Evolutionary conservation across 2,113 vertebrate species (phyloP).

Genomic region (Hyaena hyaena): DNA sequence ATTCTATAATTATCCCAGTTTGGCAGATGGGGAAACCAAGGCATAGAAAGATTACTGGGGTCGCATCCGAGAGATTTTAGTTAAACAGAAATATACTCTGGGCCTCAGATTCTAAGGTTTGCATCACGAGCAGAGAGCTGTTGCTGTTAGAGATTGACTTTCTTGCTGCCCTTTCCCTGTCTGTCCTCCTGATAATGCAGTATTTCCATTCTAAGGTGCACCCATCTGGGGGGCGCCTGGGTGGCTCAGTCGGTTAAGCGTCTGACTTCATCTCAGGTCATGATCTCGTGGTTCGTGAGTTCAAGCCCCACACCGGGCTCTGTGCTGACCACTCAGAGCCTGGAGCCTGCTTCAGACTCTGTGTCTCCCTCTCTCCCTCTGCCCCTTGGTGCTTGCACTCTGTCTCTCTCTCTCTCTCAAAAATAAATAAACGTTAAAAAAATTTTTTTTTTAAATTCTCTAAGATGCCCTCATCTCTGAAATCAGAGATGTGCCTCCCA

Average conservation of each 20-base stretch:
- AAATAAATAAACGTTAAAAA: too few relatives aligned
- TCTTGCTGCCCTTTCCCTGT: not conserved
- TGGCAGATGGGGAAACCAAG: constrained; percentile 36
- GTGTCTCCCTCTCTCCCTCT: too few relatives aligned
- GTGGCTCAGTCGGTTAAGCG: too few relatives aligned
- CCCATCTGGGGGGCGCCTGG: too few relatives aligned
- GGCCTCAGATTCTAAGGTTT: not conserved
- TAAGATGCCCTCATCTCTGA: not conserved
- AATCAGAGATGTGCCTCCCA: not conserved
- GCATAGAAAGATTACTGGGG: not conserved
- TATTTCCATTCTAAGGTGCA: not conserved
- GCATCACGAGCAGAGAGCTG: not conserved
- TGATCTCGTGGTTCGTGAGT: too few relatives aligned
- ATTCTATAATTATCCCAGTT: not conserved
- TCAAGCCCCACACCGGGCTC: too few relatives aligned
- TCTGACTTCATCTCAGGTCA: too few relatives aligned
- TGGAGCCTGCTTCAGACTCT: too few relatives aligned
- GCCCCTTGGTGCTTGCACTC: too few relatives aligned
- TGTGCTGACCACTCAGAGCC: too few relatives aligned
- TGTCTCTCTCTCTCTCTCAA: too few relatives aligned
- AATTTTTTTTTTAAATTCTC: not conserved
- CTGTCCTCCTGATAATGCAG: not conserved
- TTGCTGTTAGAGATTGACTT: not conserved
- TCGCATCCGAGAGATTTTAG: not conserved
- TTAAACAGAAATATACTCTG: not conserved